Percentiles rank a stretch among this genome's conserved stretches.
phyloP scores from a whole-genome alignment of 2,797 vertebrate genomes.

The Ispidina lecontei region DNA sequence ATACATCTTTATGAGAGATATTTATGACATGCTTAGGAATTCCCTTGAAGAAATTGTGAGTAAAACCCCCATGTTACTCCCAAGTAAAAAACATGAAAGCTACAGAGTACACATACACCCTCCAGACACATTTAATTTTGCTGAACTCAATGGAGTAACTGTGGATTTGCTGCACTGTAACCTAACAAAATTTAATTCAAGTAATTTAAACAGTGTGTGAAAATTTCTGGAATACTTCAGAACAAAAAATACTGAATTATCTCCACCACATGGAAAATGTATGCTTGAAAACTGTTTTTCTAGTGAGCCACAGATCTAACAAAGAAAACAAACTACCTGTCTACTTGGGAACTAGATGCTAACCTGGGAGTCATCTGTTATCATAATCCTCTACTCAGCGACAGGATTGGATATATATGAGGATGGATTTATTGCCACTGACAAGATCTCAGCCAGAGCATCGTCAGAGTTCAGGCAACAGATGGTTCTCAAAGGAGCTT shows the following conservation, averaged over 20 bases:
- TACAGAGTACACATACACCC: background rate
- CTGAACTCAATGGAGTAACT: background rate
- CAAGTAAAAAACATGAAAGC: background rate
- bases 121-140: background rate
- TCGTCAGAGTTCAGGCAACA: background rate
- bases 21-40: conserved; percentile 24
- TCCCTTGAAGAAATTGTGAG: conserved; percentile 11
- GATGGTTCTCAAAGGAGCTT: conserved; percentile 23
- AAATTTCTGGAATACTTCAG: background rate
- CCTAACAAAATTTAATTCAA: background rate
- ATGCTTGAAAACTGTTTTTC: background rate
- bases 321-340: background rate
- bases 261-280: background rate
- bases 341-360: background rate
- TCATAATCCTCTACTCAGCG: background rate
- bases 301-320: background rate
- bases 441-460: background rate
- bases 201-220: background rate
- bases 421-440: conserved; percentile 14
- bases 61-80: background rate
- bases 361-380: conserved; percentile 10
- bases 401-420: background rate
- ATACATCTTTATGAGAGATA: background rate
- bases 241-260: background rate
- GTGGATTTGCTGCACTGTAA: background rate